Base-by-base conservation (phyloP, 2,888 invertebrate genomes). In the Trachelus tabidus region DNA sequence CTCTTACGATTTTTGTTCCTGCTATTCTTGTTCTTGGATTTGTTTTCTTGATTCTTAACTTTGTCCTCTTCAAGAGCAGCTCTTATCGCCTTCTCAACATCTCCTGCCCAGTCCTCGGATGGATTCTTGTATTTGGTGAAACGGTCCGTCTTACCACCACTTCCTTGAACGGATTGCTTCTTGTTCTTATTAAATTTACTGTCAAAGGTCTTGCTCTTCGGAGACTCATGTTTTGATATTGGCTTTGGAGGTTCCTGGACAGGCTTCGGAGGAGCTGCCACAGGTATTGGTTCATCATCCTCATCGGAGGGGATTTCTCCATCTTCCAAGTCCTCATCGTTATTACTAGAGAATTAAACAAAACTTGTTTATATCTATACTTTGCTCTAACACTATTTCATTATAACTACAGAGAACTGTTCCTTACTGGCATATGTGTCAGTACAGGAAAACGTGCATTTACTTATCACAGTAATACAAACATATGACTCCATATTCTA, bases 231-330 rank as follows among this genome's bases (percentile, higher is more conserved):
- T 79, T 90, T 91, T 86, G 83, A 91, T 86, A 87, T 88, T 75
- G 77, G 84, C 84, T 85, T 83, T 77, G 83, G 56, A 76, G 83
- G 81, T 35, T 85, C 83, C 1, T 84, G 76, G 15, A 76, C 74
- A 73, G 85, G 79, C 73, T 87, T 88, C 35, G 87, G 79, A 33
- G 84, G 81, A 69, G 84, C 73, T 73, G 79, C 73, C 68, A 85
- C 78, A n/a, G 87, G 83, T 56, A 56, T 23, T 56, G 56, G 56
- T 33, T 92, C 92, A 74, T 93, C 94, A 82, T 94, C 94, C 75
- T 94, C 94, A 84, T 94, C 94, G 74, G 94, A 94, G 82, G 96
- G 96, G 85, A 97, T 97, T 92, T 97, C 97, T 75, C 97, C 97
- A 89, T 97, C 97, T 92, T 97, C 97, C 83, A 97, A 93, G 90